Evolutionary conservation across 2,888 invertebrate species (phyloP).

Genomic region (Tachina grossa): DNA sequence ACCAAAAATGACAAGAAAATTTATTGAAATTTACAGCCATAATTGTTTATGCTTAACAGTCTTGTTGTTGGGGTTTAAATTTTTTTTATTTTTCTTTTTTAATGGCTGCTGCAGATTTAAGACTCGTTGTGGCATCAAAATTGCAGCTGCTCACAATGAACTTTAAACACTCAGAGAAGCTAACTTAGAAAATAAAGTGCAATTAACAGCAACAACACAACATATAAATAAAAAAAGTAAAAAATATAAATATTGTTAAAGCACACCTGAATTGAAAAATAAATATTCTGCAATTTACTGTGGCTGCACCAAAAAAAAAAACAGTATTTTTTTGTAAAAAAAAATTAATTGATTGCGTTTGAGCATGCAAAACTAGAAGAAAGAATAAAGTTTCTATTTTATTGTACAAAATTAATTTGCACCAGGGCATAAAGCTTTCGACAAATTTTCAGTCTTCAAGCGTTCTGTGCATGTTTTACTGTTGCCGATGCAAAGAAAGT

Average conservation of each 20-base stretch:
- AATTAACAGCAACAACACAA: constrained; percentile 39
- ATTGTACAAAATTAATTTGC: constrained; percentile 3
- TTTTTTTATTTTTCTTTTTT: background rate
- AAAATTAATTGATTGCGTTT: constrained; percentile 64
- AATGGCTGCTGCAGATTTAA: constrained; percentile 32
- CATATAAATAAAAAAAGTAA: constrained; percentile 7
- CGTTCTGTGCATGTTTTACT: constrained; percentile 10
- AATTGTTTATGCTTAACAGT: constrained; percentile 37
- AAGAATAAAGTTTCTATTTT: constrained; percentile 27
- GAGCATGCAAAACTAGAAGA: background rate
- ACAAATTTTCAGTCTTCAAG: background rate
- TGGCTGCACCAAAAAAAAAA: constrained; percentile 29
- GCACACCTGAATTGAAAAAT: constrained; percentile 68
- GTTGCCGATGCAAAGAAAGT: constrained; percentile 51
- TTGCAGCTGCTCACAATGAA: constrained; percentile 69
- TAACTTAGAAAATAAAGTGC: constrained; percentile 32
- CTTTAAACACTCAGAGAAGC: constrained; percentile 55
- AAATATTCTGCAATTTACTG: constrained; percentile 51
- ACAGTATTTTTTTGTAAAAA: constrained; percentile 48
- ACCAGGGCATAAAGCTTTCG: background rate
- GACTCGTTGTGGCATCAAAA: constrained; percentile 44
- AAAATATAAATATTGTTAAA: constrained; percentile 41
- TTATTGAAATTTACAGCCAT: constrained; percentile 64
- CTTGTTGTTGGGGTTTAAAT: background rate
- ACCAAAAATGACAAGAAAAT: constrained; percentile 63